Percentiles rank a stretch among this genome's conserved stretches.
Conservation (phyloP, 1,140 invertebrate species). For the Liolophura sinensis region DNA sequence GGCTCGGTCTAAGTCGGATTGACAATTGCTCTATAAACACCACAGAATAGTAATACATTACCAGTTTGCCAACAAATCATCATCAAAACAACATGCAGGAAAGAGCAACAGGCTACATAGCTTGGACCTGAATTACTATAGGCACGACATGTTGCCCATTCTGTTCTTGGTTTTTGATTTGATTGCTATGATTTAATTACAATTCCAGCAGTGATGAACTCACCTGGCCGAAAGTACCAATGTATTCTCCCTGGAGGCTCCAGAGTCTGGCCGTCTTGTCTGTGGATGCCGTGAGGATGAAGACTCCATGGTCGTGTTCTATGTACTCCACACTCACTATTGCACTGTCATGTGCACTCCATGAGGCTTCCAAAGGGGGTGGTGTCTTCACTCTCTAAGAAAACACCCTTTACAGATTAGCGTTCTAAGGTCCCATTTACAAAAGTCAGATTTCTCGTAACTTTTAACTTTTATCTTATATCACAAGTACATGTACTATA, state of each 20-base stretch:
- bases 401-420: neutral
- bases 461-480: too few relatives aligned
- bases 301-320: slow-evolving; percentile 39
- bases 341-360: slow-evolving; percentile 52
- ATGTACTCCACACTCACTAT: slow-evolving; percentile 55
- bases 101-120: too few relatives aligned
- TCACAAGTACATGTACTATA: too few relatives aligned
- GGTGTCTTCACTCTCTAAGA: slow-evolving; percentile 38
- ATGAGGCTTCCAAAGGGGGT: slow-evolving; percentile 35
- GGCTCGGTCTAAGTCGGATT: too few relatives aligned
- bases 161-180: too few relatives aligned
- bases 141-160: too few relatives aligned
- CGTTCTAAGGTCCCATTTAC: neutral
- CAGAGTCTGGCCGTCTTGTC: slow-evolving; percentile 56
- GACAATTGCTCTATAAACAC: too few relatives aligned
- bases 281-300: slow-evolving; percentile 53
- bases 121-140: too few relatives aligned
- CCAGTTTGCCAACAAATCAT: too few relatives aligned
- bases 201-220: neutral
- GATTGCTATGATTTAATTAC: neutral
- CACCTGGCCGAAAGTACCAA: slow-evolving; percentile 59
- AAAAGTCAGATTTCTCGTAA: neutral
- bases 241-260: slow-evolving; percentile 47
- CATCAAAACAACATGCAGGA: too few relatives aligned
- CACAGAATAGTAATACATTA: too few relatives aligned